These are phyloP conservation scores for Drosophila auraria DNA, from an alignment of 1,140 invertebrate species.

Conservation along the genomic window DNA sequence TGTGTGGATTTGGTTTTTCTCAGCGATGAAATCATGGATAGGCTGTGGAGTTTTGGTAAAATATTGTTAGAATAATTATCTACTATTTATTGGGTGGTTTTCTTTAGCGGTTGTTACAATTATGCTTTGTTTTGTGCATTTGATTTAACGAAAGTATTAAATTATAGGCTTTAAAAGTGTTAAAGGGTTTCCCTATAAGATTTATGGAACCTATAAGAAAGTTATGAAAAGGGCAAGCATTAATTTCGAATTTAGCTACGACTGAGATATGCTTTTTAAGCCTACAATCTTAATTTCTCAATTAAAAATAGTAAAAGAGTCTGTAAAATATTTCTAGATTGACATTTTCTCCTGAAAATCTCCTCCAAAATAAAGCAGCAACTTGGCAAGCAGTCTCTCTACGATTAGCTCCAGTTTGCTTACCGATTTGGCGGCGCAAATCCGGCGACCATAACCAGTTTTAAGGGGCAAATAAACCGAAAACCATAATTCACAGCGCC, in stretches of 20 bases:
- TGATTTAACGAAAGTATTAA: neutral
- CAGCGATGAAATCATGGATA: conserved; percentile 21
- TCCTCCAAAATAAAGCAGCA: neutral
- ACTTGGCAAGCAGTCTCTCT: neutral
- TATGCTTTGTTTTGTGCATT: neutral
- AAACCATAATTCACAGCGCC: conserved; percentile 73
- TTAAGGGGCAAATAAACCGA: conserved; percentile 19
- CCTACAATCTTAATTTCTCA: no score
- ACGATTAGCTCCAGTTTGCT: conserved; percentile 67
- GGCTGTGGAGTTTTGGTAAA: conserved; percentile 19
- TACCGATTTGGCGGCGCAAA: conserved; percentile 37
- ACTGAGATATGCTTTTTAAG: neutral
- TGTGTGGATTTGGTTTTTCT: conserved; percentile 2
- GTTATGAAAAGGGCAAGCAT: no score
- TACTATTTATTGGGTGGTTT: conserved; percentile 3
- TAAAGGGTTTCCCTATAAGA: no score
- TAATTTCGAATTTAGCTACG: no score
- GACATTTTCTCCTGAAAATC: neutral
- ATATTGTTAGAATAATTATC: conserved; percentile 15
- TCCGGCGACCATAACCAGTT: conserved; percentile 42
- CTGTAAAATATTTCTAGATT: neutral
- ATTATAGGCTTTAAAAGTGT: neutral
- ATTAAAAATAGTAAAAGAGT: no score
- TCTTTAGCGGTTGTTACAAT: neutral
- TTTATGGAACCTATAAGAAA: no score